Conservation (phyloP, 1,140 invertebrate species). For the Copidosoma floridanum region DNA sequence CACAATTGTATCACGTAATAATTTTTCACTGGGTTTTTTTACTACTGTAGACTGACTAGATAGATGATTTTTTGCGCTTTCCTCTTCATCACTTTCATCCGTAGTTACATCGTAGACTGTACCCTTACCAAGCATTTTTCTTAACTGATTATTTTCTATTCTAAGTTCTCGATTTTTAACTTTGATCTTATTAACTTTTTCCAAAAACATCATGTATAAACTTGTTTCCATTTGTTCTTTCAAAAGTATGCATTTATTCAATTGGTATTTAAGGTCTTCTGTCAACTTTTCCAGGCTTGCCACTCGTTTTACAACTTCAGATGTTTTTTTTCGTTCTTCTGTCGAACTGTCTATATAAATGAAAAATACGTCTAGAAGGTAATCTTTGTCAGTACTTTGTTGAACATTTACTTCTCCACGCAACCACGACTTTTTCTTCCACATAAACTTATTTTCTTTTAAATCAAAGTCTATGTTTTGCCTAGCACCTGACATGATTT, state of each 20-base stretch:
- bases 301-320: too few species aligned
- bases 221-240: conserved; percentile 32
- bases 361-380: conserved; percentile 23
- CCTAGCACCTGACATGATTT: conserved; percentile 29
- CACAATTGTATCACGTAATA: not conserved
- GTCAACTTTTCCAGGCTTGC: conserved; percentile 27
- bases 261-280: conserved; percentile 13
- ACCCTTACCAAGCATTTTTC: too few species aligned
- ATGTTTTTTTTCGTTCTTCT: conserved; percentile 1
- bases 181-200: conserved; percentile 32
- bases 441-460: conserved; percentile 24
- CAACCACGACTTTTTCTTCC: conserved; percentile 24
- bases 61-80: not conserved
- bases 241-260: conserved; percentile 22
- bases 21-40: not conserved
- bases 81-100: conserved; percentile 26
- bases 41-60: not conserved
- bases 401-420: conserved; percentile 27
- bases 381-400: conserved; percentile 19
- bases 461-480: too few species aligned
- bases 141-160: too few species aligned
- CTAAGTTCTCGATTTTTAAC: conserved; percentile 6
- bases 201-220: conserved; percentile 33
- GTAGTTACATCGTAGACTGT: conserved; percentile 28
- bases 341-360: conserved; percentile 20